These are phyloP conservation scores for Reinhardtius hippoglossoides DNA, from an alignment of 2,113 vertebrate genomes.

Conservation along the genomic window DNA sequence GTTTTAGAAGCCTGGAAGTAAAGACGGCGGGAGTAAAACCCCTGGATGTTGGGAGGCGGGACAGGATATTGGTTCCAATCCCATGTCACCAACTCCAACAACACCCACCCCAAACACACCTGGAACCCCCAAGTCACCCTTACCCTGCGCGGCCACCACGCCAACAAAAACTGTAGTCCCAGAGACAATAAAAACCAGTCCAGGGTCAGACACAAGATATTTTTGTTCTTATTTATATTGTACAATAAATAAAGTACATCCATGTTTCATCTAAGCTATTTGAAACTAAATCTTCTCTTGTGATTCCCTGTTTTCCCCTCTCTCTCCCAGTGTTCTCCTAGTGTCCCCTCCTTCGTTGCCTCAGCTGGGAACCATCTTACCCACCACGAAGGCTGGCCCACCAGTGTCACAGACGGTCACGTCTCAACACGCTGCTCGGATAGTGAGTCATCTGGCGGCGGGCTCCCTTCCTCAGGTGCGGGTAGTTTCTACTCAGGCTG, in stretches of 20 bases:
- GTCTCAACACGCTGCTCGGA: constrained; percentile 82
- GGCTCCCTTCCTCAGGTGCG: constrained; percentile 91
- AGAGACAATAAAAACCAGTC: constrained; percentile 88
- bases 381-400: constrained; percentile 83
- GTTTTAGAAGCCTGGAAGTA: constrained; percentile 89
- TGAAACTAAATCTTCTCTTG: not conserved
- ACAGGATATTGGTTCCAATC: constrained; percentile 76
- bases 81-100: constrained; percentile 85
- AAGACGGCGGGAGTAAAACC: constrained; percentile 87
- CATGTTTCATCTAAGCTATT: not conserved
- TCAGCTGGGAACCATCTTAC: constrained; percentile 91
- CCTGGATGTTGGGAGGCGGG: constrained; percentile 83
- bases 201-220: constrained; percentile 80
- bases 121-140: constrained; percentile 89
- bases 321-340: constrained; percentile 87
- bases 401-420: constrained; percentile 79
- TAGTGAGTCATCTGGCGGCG: constrained; percentile 85
- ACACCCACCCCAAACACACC: constrained; percentile 82
- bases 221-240: not conserved
- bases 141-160: constrained; percentile 78
- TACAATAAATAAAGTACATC: not conserved
- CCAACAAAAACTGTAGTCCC: constrained; percentile 85
- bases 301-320: not conserved
- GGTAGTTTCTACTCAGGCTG: constrained; percentile 88
- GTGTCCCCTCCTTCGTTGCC: constrained; percentile 93